A percentile compares a stretch with the other conserved stretches of the same genome.
Conservation (phyloP, 2,888 invertebrate species). For the Papilio demoleus region DNA sequence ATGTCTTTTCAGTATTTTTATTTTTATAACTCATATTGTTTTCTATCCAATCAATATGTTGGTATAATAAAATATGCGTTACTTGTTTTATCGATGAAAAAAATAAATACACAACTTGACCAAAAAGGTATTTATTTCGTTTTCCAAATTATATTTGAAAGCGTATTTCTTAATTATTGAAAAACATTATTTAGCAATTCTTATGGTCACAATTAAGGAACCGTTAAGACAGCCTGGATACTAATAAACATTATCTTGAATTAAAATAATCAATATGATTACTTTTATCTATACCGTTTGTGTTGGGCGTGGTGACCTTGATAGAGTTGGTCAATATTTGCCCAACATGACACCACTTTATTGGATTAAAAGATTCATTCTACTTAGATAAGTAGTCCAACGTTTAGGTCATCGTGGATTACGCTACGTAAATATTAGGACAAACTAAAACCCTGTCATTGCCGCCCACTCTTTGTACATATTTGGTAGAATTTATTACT, state of each 20-base stretch:
- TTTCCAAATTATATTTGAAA: too few relatives aligned
- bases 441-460: constrained; percentile 18
- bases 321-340: constrained; percentile 29
- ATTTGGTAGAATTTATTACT: constrained; percentile 38
- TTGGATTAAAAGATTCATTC: constrained; percentile 29
- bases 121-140: too few relatives aligned
- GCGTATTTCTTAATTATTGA: too few relatives aligned
- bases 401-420: constrained; percentile 25
- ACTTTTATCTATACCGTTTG: constrained; percentile 9
- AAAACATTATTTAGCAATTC: too few relatives aligned
- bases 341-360: constrained; percentile 6
- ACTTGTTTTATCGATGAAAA: too few relatives aligned
- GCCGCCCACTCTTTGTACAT: constrained; percentile 33
- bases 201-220: too few relatives aligned
- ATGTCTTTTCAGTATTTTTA: too few relatives aligned
- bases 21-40: too few relatives aligned
- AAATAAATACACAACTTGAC: too few relatives aligned
- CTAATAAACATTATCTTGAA: neutral
- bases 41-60: too few relatives aligned
- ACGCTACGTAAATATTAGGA: constrained; percentile 19
- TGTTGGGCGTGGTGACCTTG: constrained; percentile 22
- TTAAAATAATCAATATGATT: neutral
- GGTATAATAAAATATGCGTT: too few relatives aligned
- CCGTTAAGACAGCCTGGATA: neutral
- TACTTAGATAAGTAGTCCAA: constrained; percentile 16